phyloP scores from a whole-genome alignment of 2,113 vertebrate genomes.

The Eurystomus gularis region DNA sequence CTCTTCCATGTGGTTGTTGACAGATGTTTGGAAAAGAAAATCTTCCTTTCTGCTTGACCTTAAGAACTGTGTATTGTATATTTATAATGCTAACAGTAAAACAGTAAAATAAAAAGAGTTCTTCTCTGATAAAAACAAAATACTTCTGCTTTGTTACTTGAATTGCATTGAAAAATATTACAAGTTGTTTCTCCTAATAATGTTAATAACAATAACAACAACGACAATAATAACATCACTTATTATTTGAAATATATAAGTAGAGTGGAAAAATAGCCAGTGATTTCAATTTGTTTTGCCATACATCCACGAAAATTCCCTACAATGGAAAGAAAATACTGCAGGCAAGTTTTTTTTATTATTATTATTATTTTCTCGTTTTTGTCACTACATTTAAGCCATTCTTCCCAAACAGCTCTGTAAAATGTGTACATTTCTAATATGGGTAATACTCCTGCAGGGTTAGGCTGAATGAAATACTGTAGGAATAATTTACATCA shows the following conservation, averaged over 20 bases:
- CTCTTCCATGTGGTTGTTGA: slow-evolving; percentile 57
- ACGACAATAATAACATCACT: not conserved
- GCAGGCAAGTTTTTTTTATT: not conserved
- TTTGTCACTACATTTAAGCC: slow-evolving; percentile 56
- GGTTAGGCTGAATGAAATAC: not conserved
- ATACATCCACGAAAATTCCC: slow-evolving; percentile 40
- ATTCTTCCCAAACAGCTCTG: slow-evolving; percentile 36
- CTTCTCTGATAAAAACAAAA: not conserved
- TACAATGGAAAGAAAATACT: slow-evolving; percentile 65
- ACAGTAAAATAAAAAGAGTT: not conserved
- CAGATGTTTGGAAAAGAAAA: slow-evolving; percentile 68
- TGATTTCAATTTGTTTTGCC: slow-evolving; percentile 55
- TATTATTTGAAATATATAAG: slow-evolving; percentile 24
- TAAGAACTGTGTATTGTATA: slow-evolving; percentile 55
- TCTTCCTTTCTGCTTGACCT: slow-evolving; percentile 66
- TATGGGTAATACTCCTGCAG: not conserved
- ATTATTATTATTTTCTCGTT: slow-evolving; percentile 3
- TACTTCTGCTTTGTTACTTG: not conserved
- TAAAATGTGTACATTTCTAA: slow-evolving; percentile 52
- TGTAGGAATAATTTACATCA: slow-evolving; percentile 41
- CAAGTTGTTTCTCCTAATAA: slow-evolving; percentile 9
- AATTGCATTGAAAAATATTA: not conserved
- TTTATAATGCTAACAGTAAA: slow-evolving; percentile 45
- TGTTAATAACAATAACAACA: not conserved
- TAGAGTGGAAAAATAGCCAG: not conserved